Evolutionary conservation across 2,113 vertebrate species (phyloP), one percentile per base, ranked within the genome.

Genomic region (Camelus bactrianus): DNA sequence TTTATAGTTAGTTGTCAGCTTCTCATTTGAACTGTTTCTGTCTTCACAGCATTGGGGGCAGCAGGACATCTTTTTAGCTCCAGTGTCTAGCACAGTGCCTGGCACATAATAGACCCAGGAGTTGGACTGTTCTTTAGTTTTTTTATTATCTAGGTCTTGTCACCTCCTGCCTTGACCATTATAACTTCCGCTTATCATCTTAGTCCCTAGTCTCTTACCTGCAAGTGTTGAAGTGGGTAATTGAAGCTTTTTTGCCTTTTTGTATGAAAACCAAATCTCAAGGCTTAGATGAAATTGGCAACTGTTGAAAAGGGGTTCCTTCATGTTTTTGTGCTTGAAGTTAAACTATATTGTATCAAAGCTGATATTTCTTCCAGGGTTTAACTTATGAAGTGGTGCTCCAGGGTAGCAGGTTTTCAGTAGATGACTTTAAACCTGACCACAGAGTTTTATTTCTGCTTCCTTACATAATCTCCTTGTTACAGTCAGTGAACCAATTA

Each of bases 241-340:
- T 60, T 90, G 89, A 94, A 93, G 60, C 26, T 54, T 86, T 95
- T 96, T 91, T 82, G 13, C 46, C 67, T 81, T 94, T 97, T 82
- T 90, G 54, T 94, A 24, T 96, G 79, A 96, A 87, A 97, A 81
- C 30, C 19, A 30, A 83, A 87, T 76, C 79, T 87, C 60, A 90
- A 87, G 54, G 52, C 69, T 93, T 88, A 69, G 92, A 64, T 95
- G 52, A 95, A 90, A 91, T 93, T 60, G n/a, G 26, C 52, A 88
- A 17, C 73, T 79, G 38, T 87, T 90, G 54, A 84, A 95, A 90
- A 96, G 50, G 75, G 19, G 73, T 92, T 96, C 70, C 93, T 95
- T 96, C 42, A 93, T 95, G 50, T 93, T 94, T 97, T 93, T 94
- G 46, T 96, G 73, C 56, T 96, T 88, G 48, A 97, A 92, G 88